Conservation (phyloP, 2,888 invertebrate species). For the Tetragnatha montana region DNA sequence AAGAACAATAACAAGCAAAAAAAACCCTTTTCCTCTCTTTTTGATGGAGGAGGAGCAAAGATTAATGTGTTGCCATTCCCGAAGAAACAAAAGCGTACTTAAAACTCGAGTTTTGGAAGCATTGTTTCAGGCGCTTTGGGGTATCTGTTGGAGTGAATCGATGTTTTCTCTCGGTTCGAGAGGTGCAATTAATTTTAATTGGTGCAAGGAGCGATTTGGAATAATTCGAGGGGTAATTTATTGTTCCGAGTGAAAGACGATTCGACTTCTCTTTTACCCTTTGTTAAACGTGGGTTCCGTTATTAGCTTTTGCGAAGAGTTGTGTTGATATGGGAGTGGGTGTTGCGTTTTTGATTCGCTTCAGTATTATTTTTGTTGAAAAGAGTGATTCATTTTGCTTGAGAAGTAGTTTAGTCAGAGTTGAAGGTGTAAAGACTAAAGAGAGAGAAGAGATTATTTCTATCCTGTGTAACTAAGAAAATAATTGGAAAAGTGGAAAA, state of each 20-base stretch:
- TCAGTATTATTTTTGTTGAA: too few species aligned
- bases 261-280: not conserved
- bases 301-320: not conserved
- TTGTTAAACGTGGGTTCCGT: not conserved
- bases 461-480: too few species aligned
- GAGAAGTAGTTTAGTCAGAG: too few species aligned
- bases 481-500: too few species aligned
- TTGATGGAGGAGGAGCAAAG: conserved; percentile 41
- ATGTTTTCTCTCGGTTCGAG: not conserved
- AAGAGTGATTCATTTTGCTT: too few species aligned
- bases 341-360: too few species aligned
- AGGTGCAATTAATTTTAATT: conserved; percentile 50
- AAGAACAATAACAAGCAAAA: not conserved
- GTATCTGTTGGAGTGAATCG: conserved; percentile 1
- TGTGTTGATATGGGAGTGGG: too few species aligned
- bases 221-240: not conserved
- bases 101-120: conserved; percentile 36
- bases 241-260: not conserved
- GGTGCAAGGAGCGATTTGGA: not conserved
- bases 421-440: too few species aligned
- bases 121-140: conserved; percentile 20
- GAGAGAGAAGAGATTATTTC: too few species aligned
- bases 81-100: conserved; percentile 35
- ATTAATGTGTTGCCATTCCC: conserved; percentile 37
- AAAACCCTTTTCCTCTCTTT: conserved; percentile 23